phyloP scores from a whole-genome alignment of 2,888 invertebrate species.

The Cantharis nigra region DNA sequence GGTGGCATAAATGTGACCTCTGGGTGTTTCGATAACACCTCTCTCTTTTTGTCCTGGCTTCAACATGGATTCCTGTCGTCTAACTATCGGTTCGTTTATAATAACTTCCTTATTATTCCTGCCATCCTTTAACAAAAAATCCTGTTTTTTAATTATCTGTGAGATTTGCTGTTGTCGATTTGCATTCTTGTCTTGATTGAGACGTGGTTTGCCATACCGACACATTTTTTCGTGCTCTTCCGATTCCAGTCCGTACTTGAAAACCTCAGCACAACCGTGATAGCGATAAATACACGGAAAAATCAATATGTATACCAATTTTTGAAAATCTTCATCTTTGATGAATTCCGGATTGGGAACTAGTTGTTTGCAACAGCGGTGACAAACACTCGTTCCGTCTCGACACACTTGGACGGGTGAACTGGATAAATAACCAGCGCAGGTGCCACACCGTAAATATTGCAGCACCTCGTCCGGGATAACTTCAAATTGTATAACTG shows the following conservation, averaged over 20 bases:
- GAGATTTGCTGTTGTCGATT: background rate
- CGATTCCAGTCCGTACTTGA: slow-evolving; percentile 43
- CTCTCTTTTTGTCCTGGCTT: slow-evolving; percentile 29
- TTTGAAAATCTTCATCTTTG: slow-evolving; percentile 46
- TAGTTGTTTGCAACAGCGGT: slow-evolving; percentile 46
- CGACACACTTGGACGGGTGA: slow-evolving; percentile 45
- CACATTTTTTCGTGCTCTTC: slow-evolving; percentile 47
- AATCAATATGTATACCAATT: slow-evolving; percentile 42
- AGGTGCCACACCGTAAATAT: slow-evolving; percentile 45
- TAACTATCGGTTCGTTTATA: background rate
- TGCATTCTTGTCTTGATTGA: background rate
- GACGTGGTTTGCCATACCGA: slow-evolving; percentile 36
- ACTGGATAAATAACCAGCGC: slow-evolving; percentile 48
- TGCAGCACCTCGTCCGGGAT: slow-evolving; percentile 45
- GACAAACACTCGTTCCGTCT: slow-evolving; percentile 48
- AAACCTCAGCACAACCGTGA: slow-evolving; percentile 38
- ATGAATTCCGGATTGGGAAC: slow-evolving; percentile 40
- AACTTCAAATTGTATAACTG: slow-evolving; percentile 42
- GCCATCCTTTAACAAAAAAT: background rate
- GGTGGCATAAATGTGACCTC: slow-evolving; percentile 47
- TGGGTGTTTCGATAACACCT: slow-evolving; percentile 49
- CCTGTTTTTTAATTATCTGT: background rate
- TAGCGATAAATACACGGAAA: slow-evolving; percentile 48
- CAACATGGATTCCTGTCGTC: background rate
- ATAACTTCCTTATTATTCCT: background rate